Evolutionary conservation across 2,797 vertebrate species (phyloP).

Genomic region (Phrynocephalus vlangalii): DNA sequence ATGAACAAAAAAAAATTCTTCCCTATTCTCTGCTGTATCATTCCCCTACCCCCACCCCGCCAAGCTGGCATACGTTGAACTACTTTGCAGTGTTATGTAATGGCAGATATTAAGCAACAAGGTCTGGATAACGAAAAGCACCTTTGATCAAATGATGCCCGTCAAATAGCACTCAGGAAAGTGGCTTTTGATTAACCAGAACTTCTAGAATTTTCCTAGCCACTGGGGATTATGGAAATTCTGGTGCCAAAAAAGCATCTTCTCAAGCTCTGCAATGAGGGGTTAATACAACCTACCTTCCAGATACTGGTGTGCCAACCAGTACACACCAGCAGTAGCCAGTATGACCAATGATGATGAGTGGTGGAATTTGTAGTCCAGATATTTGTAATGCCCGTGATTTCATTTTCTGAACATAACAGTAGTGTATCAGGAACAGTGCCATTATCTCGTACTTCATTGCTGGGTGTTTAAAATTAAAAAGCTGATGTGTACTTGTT

Average conservation of each 20-base stretch:
- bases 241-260: too few species aligned
- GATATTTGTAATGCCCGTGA: neutral
- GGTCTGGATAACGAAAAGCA: neutral
- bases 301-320: neutral
- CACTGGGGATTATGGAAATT: too few species aligned
- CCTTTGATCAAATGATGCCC: accelerated
- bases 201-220: too few species aligned
- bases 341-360: neutral
- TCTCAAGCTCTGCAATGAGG: neutral
- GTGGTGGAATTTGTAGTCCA: neutral
- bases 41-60: too few species aligned
- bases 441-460: neutral
- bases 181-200: too few species aligned
- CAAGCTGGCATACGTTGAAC: neutral
- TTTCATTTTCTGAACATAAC: neutral
- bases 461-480: constrained; percentile 20
- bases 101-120: constrained; percentile 13
- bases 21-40: neutral
- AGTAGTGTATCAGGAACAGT: accelerated
- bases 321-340: neutral
- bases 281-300: neutral
- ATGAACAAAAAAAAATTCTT: neutral
- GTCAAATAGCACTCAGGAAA: neutral
- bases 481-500: neutral
- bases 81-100: neutral